Base-by-base conservation (phyloP, 2,797 vertebrate genomes). In the Xyrichtys novacula region DNA sequence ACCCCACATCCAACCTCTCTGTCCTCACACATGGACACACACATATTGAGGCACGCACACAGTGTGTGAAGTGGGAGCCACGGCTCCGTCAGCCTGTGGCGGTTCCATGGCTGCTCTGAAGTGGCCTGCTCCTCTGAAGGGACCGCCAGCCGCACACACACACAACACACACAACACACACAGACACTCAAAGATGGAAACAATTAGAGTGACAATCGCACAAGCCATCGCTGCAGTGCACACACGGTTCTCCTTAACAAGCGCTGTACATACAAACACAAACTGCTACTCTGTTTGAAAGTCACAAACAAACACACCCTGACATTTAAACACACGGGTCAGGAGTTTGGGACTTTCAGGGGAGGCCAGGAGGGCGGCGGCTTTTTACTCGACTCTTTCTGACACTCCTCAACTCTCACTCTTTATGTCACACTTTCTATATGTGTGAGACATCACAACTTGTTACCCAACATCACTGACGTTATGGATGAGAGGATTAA, bases 191-290 rank as follows among this genome's bases (percentile, higher is more conserved):
- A 83, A 85, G 71, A 85, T 85, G 91, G 91, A 90, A 93, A 88
- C 85, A 90, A 92, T 92, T 93, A 93, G 74, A 71, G 81, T 80
- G 84, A 90, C 86, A 83, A 85, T 90, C 76, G 59, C 83, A 65
- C 68, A 85, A 78, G 69, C 80, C 81, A 88, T 86, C 75, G 58
- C 73, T 83, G 77, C 78, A 61, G 62, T 76, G 60, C 82, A 84
- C 84, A 88, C 75, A 76, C 52, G 79, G 79, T 85, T 87, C 84
- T 85, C 70, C 75, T 88, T 88, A 86, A 74, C 49, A 3, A 82
- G 71, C 70, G 4, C 42, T 52, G 66, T 55, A 43, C 80, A 65
- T 55, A 70, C 83, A 80, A 72, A 85, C 73, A 85, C 75, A 69
- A 70, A 74, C 58, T 63, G 67, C 19, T 47, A 0, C 55, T 65